Evolutionary conservation across 2,888 invertebrate genomes (phyloP), one percentile per base, ranked within the genome.

Genomic region (Platynereis dumerilii): DNA sequence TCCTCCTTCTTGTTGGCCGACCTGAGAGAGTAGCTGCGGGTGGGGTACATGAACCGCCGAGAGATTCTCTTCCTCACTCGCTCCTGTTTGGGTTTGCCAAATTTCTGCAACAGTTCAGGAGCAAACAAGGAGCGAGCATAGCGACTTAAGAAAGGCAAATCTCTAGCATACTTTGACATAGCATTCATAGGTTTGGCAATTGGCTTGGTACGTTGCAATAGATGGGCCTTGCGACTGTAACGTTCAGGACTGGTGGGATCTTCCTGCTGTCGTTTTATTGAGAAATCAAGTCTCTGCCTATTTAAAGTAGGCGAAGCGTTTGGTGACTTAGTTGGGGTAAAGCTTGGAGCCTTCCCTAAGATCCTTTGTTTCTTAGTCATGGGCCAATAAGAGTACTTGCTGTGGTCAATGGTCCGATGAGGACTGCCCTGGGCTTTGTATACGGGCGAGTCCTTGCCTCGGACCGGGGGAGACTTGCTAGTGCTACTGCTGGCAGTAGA

Each of bases 301-400:
- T 34, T 34, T 12, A 34, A 12, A 12, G 5, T 34, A 34, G 34
- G 34, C 12, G 34, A 34, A 5, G 12, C 12, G 34, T 34, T 34
- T 5, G 22, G 20, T 20, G 48, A 48, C 48, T 48, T n/a, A 20
- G 48, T 22, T 5, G 48, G 61, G 55, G 52, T 39, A 26, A 54
- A 61, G 28, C 55, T 61, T 17, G 55, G 55, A 17, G 29, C 55
- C n/a, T 55, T 55, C 5, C 48, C 48, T 27, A 61, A 26, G 12
- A 61, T 28, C 55, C 61, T 28, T 52, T 61, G 52, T 27, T 61
- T 61, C 54, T 61, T 61, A 17, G 61, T 61, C 61, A 61, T 61
- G 12, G 61, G 61, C 61, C 61, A 61, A 54, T 39, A 61, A 7
- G 61, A 61, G 27, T 48, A 48, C 48, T 48, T 48, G 48, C 48